Percentiles rank a stretch among this genome's conserved stretches.
Evolutionary conservation across 2,113 vertebrate genomes (phyloP).

Genomic region (Amphiprion percula): DNA sequence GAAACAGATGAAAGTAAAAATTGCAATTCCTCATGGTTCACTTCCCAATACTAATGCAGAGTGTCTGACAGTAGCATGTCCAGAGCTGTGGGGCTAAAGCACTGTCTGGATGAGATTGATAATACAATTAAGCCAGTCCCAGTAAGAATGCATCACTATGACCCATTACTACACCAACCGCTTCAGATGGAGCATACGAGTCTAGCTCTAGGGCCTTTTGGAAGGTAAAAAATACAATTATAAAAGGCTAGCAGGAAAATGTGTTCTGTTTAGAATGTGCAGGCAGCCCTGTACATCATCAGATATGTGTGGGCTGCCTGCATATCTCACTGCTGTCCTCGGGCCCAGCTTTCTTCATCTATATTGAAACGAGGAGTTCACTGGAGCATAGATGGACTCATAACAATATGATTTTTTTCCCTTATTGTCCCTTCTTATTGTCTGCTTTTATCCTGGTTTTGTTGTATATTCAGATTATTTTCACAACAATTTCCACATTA

Average conservation of each 20-base stretch:
- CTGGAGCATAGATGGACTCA: slow-evolving; percentile 75
- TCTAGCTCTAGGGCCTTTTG: slow-evolving; percentile 79
- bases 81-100: slow-evolving; percentile 75
- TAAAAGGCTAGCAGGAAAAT: slow-evolving; percentile 81
- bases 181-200: slow-evolving; percentile 82
- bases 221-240: slow-evolving; percentile 76
- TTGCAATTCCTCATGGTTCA: slow-evolving; percentile 60
- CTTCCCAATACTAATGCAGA: slow-evolving; percentile 61
- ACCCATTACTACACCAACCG: slow-evolving; percentile 81
- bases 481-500: slow-evolving; percentile 54
- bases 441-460: slow-evolving; percentile 60
- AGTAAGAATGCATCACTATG: slow-evolving; percentile 84
- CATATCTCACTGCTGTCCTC: slow-evolving; percentile 79
- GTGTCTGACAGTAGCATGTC: slow-evolving; percentile 76
- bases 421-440: slow-evolving; percentile 72
- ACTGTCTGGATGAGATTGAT: slow-evolving; percentile 85
- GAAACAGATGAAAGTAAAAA: slow-evolving; percentile 68
- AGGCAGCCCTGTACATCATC: slow-evolving; percentile 83
- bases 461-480: slow-evolving; percentile 65
- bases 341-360: slow-evolving; percentile 77
- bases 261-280: slow-evolving; percentile 84
- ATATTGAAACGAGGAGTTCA: slow-evolving; percentile 79
- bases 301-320: slow-evolving; percentile 81
- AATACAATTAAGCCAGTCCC: slow-evolving; percentile 84
- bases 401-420: slow-evolving; percentile 68